Conservation (phyloP, 2,797 vertebrate genomes). For the Bovichtus variegatus region DNA sequence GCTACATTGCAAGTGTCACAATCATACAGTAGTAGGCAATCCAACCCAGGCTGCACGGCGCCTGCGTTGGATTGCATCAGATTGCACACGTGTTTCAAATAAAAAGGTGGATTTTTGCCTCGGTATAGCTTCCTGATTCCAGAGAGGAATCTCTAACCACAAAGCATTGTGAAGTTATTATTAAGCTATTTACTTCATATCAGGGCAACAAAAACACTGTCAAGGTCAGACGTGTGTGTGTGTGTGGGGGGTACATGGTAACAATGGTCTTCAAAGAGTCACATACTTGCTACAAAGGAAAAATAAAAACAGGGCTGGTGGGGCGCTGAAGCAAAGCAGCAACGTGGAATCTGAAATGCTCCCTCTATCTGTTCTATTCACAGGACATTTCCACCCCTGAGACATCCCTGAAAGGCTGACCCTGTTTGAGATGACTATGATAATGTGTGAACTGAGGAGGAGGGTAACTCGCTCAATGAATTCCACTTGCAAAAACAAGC, state of each 20-base stretch:
- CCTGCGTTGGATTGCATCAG: background rate
- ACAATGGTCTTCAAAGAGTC: conserved; percentile 30
- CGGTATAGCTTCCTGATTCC: background rate
- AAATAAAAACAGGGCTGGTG: conserved; percentile 16
- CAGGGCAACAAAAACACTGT: background rate
- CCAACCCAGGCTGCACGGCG: background rate
- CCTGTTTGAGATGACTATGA: conserved; percentile 41
- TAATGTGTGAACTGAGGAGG: conserved; percentile 55
- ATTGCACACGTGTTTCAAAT: background rate
- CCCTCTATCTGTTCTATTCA: conserved; percentile 52
- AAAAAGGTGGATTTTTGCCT: background rate
- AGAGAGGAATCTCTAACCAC: background rate
- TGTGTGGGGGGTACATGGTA: background rate
- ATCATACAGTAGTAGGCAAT: background rate
- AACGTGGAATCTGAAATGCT: conserved; percentile 51
- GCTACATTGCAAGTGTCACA: background rate
- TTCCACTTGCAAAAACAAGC: conserved; percentile 55
- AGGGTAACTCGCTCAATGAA: conserved; percentile 34
- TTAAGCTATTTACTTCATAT: background rate
- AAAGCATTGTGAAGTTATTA: background rate
- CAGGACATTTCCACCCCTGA: conserved; percentile 53
- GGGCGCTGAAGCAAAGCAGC: conserved; percentile 15
- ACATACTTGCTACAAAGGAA: conserved; percentile 17
- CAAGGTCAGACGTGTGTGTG: background rate
- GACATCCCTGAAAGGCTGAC: conserved; percentile 52